phyloP scores from a whole-genome alignment of 2,888 invertebrate genomes.

The Exocentrus adspersus region DNA sequence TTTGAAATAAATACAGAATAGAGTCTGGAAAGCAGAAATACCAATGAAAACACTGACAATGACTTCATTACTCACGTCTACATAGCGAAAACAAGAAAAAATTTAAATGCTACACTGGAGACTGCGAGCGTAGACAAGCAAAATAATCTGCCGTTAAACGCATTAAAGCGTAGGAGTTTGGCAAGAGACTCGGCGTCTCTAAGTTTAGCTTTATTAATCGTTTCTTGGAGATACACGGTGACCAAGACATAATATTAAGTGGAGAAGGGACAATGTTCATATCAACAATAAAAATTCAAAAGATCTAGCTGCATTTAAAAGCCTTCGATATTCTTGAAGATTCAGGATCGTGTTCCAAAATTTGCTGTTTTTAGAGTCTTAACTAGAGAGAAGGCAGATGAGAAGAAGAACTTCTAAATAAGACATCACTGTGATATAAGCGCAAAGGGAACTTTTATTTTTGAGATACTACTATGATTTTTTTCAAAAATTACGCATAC shows the following conservation, averaged over 20 bases:
- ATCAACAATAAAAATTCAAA: too few relatives aligned
- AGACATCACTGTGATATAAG: neutral
- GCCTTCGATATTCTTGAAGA: too few relatives aligned
- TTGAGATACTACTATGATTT: neutral
- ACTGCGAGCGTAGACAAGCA: slow-evolving; percentile 38
- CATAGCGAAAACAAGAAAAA: slow-evolving; percentile 33
- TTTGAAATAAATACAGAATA: neutral
- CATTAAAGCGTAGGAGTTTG: slow-evolving; percentile 39
- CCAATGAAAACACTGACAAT: slow-evolving; percentile 26
- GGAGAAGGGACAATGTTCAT: too few relatives aligned
- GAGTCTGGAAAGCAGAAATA: neutral
- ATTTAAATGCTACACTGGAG: slow-evolving; percentile 32
- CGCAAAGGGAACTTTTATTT: neutral
- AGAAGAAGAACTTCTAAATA: too few relatives aligned
- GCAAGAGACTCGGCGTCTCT: slow-evolving; percentile 32
- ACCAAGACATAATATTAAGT: slow-evolving; percentile 1
- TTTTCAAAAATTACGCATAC: neutral
- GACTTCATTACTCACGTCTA: slow-evolving; percentile 37
- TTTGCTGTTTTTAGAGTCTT: too few relatives aligned
- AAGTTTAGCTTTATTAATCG: slow-evolving; percentile 33
- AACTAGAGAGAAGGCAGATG: too few relatives aligned
- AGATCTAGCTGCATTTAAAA: too few relatives aligned
- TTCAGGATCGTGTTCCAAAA: too few relatives aligned
- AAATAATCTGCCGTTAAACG: slow-evolving; percentile 40
- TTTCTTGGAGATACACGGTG: neutral